Base-by-base conservation (phyloP, 2,797 vertebrate genomes). In the Pangasius macronema region DNA sequence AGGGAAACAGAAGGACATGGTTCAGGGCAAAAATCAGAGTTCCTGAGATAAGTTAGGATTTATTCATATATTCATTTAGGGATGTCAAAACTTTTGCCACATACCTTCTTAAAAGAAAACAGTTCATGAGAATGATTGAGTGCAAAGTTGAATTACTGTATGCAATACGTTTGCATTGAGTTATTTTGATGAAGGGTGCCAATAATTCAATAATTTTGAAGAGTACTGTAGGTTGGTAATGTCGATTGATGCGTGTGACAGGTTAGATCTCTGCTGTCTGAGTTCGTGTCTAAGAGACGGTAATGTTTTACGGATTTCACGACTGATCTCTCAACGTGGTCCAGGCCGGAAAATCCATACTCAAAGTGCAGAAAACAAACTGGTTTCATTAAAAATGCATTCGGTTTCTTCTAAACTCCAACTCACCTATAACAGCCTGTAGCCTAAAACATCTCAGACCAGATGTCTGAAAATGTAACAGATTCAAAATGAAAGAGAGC, bases 371-470 rank as follows among this genome's bases (percentile, higher is more conserved):
- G 24, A 30, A 53, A 42, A 67, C 46, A 18, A 76, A 67, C 0
- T 5, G 14, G 9, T 53, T 87, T 65, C 46, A 76, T 77, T 76
- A 83, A 55, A 75, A 83, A 59, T 36, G 51, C 57, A 67, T 67
- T 27, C 3, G 0, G 22, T 53, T 83, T 76, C 16, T 55, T 87
- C 42, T 33, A 53, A 79, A 79, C 77, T 36, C 8, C 57, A 49
- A 49, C 11, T 46, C 84, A 22, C 30, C 68, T 82, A n/a, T n/a
- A 65, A 36, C 20, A 27, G 36, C 33, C 55, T 61, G 57, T 27
- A 61, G 57, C 79, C 4, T 3, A 8, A 63, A 82, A 27, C 3
- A 70, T 72, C 73, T 73, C 92, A 91, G 90, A 90, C 80, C 92
- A 90, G 86, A 92, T 85, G 79, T 39, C 63, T 53, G 68, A 49